Percentiles rank a stretch among this genome's conserved stretches.
These are phyloP conservation scores for Bujurquina vittata DNA, from an alignment of 2,113 vertebrate species.

Conservation along the genomic window DNA sequence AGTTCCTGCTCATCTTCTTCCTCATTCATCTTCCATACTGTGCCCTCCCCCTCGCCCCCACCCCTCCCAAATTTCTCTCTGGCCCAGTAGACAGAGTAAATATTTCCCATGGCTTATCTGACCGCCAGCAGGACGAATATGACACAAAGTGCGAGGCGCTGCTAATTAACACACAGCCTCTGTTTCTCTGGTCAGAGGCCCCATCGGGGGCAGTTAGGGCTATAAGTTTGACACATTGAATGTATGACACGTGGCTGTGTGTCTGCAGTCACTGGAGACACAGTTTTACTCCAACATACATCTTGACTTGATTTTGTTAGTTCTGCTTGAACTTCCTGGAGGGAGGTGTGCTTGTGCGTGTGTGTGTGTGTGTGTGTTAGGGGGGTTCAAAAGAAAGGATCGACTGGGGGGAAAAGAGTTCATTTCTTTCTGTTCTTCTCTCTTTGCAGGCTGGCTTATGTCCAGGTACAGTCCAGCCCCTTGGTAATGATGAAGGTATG, in stretches of 20 bases:
- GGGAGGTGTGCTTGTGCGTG: neutral
- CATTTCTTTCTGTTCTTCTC: neutral
- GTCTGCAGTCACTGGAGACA: neutral
- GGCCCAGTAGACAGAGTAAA: slow-evolving; percentile 65
- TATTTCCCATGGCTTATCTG: slow-evolving; percentile 80
- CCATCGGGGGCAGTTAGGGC: neutral
- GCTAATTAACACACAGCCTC: slow-evolving; percentile 67
- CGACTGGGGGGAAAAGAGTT: slow-evolving; percentile 12
- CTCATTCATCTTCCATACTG: slow-evolving; percentile 59
- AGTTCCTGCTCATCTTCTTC: slow-evolving; percentile 57
- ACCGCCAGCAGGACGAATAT: slow-evolving; percentile 51
- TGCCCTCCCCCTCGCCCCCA: neutral
- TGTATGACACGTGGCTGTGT: neutral
- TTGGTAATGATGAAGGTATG: slow-evolving; percentile 50
- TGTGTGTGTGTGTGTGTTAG: neutral
- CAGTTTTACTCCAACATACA: slow-evolving; percentile 42
- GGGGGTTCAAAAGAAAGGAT: neutral
- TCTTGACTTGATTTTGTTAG: slow-evolving; percentile 66
- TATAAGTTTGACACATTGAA: slow-evolving; percentile 16
- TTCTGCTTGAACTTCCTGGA: neutral
- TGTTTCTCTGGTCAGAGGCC: slow-evolving; percentile 28
- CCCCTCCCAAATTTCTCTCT: slow-evolving; percentile 1
- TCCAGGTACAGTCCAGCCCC: slow-evolving; percentile 69
- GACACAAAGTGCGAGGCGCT: slow-evolving; percentile 49
- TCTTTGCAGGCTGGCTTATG: slow-evolving; percentile 44